Evolutionary conservation across 2,113 vertebrate species (phyloP).

Genomic region (Rhabdomys dilectus): DNA sequence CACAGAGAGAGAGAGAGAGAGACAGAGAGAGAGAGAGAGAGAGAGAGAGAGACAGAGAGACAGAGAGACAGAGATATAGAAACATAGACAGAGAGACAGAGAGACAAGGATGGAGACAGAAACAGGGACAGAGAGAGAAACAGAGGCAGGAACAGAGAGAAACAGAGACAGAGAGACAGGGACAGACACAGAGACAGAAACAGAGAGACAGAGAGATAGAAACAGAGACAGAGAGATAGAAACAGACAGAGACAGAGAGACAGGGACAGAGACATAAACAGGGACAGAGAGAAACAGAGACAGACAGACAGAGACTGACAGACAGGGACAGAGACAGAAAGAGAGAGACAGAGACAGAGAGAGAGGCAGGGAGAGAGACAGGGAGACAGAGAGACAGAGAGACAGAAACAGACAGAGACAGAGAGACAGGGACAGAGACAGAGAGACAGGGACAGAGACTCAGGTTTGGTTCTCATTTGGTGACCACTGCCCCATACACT

Average conservation of each 20-base stretch:
- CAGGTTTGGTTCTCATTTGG: conserved; percentile 1
- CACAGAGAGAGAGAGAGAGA: conserved; percentile 9
- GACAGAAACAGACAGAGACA: neutral
- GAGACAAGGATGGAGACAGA: too few relatives aligned
- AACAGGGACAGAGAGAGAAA: too few relatives aligned
- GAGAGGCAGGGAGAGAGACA: neutral
- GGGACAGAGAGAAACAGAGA: too few relatives aligned
- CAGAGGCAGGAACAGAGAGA: neutral
- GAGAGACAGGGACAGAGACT: neutral
- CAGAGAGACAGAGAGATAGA: neutral
- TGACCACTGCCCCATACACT: neutral
- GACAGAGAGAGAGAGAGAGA: conserved; percentile 3
- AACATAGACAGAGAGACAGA: neutral
- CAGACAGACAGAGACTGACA: neutral
- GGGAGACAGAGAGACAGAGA: neutral
- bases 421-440: neutral
- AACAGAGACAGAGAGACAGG: neutral
- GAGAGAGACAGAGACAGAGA: neutral
- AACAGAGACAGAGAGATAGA: neutral
- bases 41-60: neutral
- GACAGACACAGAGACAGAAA: neutral
- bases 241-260: neutral
- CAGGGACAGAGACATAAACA: too few relatives aligned
- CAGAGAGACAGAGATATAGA: neutral
- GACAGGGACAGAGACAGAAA: neutral